Base-by-base conservation (phyloP, 1,140 invertebrate species). In the Bursaphelenchus mucronatus region DNA sequence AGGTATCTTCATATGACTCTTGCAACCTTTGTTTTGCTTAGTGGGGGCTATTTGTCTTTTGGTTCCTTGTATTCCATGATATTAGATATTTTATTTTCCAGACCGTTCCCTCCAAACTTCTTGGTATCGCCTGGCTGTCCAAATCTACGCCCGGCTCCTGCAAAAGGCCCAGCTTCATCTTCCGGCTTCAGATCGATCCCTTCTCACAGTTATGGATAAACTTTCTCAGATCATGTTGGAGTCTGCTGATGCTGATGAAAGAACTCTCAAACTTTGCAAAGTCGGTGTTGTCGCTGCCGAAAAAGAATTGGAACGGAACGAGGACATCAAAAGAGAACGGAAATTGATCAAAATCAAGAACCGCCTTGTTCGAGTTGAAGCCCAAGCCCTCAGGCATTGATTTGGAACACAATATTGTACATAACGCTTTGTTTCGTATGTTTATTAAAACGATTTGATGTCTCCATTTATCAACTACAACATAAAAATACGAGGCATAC, bases 161-260 rank as follows among this genome's bases (percentile, higher is more conserved):
- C 19, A 61, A 11, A 15, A 67, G 15, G 66, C 66, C 40, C 43
- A 39, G 40, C n/a, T 17, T 0, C 15, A 21, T 15, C 46, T 68
- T 15, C 15, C 44, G 13, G n/a, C 66, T 10, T 52, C 55, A 41
- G 66, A 68, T 21, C 13, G 43, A 43, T 68, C 64, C 58, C 45
- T 68, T 8, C 46, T 67, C 10, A 69, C 66, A 21, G 68, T 68
- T 6, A 53, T 67, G 30, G 53, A 68, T n/a, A 68, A 68, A 49
- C 44, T 67, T 40, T 62, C 65, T 4, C 44, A 43, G 39, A 68
- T 68, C 49, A 44, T 68, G 10, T 39, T 68, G 56, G 66, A 68
- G 49, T 30, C 51, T 46, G 66, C 64, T 15, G 30, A 44, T 10
- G 58, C 30, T n/a, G 66, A 68, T 41, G 21, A 51, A 3, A 11